These are phyloP conservation scores for Aegithalos caudatus DNA, from an alignment of 2,113 vertebrate species.

Conservation along the genomic window DNA sequence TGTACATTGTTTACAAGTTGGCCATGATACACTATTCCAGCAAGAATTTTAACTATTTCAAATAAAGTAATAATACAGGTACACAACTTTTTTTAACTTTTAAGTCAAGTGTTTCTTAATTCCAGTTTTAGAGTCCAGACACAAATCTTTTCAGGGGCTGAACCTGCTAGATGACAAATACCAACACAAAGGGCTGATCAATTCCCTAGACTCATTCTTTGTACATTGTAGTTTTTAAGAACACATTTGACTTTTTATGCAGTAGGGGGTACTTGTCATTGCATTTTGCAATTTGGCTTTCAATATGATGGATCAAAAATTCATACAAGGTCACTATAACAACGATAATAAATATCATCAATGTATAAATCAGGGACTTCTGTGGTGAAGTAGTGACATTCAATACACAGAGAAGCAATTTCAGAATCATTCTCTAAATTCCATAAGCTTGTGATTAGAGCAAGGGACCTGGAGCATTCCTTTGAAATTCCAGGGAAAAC, in stretches of 20 bases:
- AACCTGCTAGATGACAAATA: not conserved
- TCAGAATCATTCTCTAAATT: constrained; percentile 29
- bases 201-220: not conserved
- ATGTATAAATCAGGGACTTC: constrained; percentile 31
- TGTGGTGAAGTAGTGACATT: not conserved
- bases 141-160: not conserved
- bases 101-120: not conserved
- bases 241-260: constrained; percentile 33
- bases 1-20: not conserved
- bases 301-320: constrained; percentile 40
- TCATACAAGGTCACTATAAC: constrained; percentile 45
- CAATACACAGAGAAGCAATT: constrained; percentile 6
- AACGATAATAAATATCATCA: constrained; percentile 16
- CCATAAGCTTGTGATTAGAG: constrained; percentile 18
- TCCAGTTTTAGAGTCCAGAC: not conserved
- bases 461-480: not conserved
- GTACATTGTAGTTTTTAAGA: constrained; percentile 4
- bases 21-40: not conserved
- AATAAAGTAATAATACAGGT: not conserved
- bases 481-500: not conserved
- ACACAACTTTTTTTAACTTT: not conserved
- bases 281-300: constrained; percentile 38
- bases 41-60: not conserved
- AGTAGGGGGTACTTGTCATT: not conserved
- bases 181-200: not conserved